Conservation (phyloP, 2,888 invertebrate genomes). For the Anticlea derivata region DNA sequence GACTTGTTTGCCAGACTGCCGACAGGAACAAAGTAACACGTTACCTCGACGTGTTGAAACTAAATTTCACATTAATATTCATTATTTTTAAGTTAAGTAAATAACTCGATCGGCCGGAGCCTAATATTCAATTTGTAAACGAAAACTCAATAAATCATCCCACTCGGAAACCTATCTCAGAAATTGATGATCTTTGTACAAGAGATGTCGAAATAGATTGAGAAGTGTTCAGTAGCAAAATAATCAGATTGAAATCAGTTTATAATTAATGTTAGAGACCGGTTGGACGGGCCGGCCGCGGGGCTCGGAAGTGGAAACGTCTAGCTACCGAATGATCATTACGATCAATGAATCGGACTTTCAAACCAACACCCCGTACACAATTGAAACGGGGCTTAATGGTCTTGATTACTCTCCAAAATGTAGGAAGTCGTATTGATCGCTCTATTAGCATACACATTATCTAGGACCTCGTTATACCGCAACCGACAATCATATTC, state of each 20-base stretch:
- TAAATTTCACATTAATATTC: slow-evolving; percentile 37
- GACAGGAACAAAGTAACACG: slow-evolving; percentile 25
- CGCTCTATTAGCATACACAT: slow-evolving; percentile 52
- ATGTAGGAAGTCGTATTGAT: slow-evolving; percentile 60
- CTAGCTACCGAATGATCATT: slow-evolving; percentile 64
- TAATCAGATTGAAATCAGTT: slow-evolving; percentile 74
- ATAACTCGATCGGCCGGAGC: slow-evolving; percentile 38
- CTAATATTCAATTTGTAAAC: slow-evolving; percentile 54
- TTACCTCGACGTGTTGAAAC: slow-evolving; percentile 40
- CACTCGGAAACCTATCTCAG: slow-evolving; percentile 64
- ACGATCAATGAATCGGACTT: slow-evolving; percentile 79
- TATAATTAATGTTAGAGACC: slow-evolving; percentile 76
- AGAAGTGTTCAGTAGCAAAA: slow-evolving; percentile 70
- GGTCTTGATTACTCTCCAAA: slow-evolving; percentile 63
- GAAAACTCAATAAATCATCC: slow-evolving; percentile 66
- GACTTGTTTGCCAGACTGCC: slow-evolving; percentile 40
- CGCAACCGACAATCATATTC: slow-evolving; percentile 40
- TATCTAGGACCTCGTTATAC: slow-evolving; percentile 40
- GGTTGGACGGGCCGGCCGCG: slow-evolving; percentile 61
- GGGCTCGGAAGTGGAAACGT: slow-evolving; percentile 67
- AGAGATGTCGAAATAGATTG: slow-evolving; percentile 64
- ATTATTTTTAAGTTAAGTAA: slow-evolving; percentile 24
- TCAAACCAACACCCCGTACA: slow-evolving; percentile 60
- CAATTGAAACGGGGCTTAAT: slow-evolving; percentile 59
- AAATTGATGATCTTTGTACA: slow-evolving; percentile 64